phyloP scores from a whole-genome alignment of 1,140 invertebrate species.

The Metaphire vulgaris region DNA sequence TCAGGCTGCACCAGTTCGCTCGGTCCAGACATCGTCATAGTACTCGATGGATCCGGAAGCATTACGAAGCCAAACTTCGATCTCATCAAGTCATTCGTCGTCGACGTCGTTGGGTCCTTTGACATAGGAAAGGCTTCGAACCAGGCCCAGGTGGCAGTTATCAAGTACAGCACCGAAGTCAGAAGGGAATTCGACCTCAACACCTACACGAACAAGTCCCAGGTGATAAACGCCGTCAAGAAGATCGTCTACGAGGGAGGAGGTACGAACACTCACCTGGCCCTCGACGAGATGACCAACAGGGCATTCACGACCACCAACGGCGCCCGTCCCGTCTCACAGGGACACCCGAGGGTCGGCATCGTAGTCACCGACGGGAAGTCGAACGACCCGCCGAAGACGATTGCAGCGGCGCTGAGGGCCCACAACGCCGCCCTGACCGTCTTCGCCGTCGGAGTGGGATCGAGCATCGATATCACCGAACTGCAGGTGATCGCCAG shows the following conservation, averaged over 20 bases:
- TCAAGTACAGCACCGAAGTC: background rate
- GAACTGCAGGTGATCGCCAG: constrained; percentile 21
- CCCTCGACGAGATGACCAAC: constrained; percentile 28
- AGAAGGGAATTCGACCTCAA: constrained; percentile 12
- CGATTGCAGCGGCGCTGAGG: background rate
- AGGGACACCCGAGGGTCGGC: constrained; percentile 11
- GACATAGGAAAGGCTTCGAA: background rate
- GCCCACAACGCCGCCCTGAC: constrained; percentile 12
- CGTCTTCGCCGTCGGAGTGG: constrained; percentile 14
- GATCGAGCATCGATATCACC: constrained; percentile 1
- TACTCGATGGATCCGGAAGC: constrained; percentile 11
- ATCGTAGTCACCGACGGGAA: constrained; percentile 27
- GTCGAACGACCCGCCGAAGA: constrained; percentile 16
- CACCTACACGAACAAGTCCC: background rate
- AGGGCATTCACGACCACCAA: constrained; percentile 31
- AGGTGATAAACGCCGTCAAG: background rate
- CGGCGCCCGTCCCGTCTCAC: background rate
- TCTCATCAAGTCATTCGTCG: background rate
- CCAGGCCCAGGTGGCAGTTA: constrained; percentile 25
- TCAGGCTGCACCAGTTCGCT: background rate
- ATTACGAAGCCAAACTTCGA: constrained; percentile 5
- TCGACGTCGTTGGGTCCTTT: constrained; percentile 11
- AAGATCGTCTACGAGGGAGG: constrained; percentile 22
- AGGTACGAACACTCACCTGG: constrained; percentile 30
- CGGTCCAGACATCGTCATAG: constrained; percentile 6